Evolutionary conservation across 1,140 invertebrate genomes (phyloP), one percentile per base, ranked within the genome.

Genomic region (Drosophila ironensis): DNA sequence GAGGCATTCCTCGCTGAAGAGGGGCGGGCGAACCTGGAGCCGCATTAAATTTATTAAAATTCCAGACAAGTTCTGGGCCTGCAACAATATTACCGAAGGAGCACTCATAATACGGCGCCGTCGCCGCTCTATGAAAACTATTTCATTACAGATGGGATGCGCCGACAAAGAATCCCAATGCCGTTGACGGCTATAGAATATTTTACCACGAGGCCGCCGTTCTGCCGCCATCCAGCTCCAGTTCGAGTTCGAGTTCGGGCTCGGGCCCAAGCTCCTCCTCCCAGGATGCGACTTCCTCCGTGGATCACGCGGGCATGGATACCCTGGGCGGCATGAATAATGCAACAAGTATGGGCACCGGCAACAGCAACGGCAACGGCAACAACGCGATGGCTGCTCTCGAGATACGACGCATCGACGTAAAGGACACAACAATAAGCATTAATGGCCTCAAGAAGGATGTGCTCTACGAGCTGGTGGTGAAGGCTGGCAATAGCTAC

Each of bases 401-500:
- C 88, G 91, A 76, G 67, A 91, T 94, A 4, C 91, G 92, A 68
- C 94, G 94, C 80, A 91, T 94, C 72, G 95, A 96, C 89, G 95
- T 95, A 14, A 92, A 94, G 68, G 92, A 93, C 53, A 95, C 93
- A 33, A 93, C 91, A 76, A 91, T 95, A 33, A 92, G 92, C 53
- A 92, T 97, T 17, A 92, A 91, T 17, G 93, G 93, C 14, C 91
- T 96, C 9, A 93, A 94, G 77, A 93, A 94, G 50, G 94, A 94
- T 61, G 92, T 93, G 11, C 91, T 92, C 9, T 97, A 97, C 87
- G 95, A 96, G 87, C 93, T 94, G 50, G 94, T 95, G 5, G 92
- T 96, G 0, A 97, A 96, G 88, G 94, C 95, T 19, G 95, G 94
- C 37, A 97, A 96, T 90, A 92, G 93, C 69, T 92, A 93, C 67